A percentile compares a stretch with the other conserved stretches of the same genome.
phyloP scores from a whole-genome alignment of 2,113 vertebrate genomes.

The Rousettus leschenaultii region DNA sequence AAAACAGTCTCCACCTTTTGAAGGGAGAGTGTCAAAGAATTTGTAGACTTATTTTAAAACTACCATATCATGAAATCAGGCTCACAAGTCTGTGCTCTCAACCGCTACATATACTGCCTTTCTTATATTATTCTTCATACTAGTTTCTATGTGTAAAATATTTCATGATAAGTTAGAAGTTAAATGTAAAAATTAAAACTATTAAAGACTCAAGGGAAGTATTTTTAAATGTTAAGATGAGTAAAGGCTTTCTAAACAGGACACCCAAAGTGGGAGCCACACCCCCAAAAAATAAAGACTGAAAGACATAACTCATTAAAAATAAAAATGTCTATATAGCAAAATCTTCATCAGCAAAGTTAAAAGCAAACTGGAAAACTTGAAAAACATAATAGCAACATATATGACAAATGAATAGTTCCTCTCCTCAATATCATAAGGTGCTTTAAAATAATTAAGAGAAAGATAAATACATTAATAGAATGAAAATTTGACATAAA shows the following conservation, averaged over 20 bases:
- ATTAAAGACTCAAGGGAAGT: not conserved
- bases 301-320: not conserved
- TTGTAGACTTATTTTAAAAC: slow-evolving; percentile 19
- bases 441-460: not conserved
- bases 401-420: not conserved
- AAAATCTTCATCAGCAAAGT: not conserved
- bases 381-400: not conserved
- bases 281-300: not conserved
- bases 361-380: slow-evolving; percentile 19
- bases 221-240: not conserved
- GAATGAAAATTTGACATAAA: not conserved
- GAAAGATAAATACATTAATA: not conserved
- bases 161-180: not conserved
- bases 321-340: not conserved
- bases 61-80: not conserved
- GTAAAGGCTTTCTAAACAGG: not conserved
- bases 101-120: not conserved
- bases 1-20: not conserved
- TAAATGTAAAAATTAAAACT: slow-evolving; percentile 15
- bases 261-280: not conserved
- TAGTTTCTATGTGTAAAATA: not conserved
- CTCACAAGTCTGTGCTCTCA: not conserved
- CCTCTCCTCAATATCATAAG: not conserved
- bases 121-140: not conserved
- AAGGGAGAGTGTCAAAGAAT: not conserved